Evolutionary conservation across 2,888 invertebrate genomes (phyloP).

Genomic region (Stenchaetothrips biformis): DNA sequence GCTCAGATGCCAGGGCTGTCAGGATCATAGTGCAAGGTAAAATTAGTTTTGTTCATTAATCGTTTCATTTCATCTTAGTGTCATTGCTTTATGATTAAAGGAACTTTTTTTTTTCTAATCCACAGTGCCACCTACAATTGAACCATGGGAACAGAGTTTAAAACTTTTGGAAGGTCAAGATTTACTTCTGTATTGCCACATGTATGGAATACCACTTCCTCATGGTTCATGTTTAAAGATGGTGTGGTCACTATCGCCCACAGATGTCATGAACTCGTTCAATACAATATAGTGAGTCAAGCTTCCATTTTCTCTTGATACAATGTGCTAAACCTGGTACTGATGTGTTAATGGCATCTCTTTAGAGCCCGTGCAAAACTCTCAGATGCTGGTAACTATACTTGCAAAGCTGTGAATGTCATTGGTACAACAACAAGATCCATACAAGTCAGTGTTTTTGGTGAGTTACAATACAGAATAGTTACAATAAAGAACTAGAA

Average conservation of each 20-base stretch:
- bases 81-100: not conserved
- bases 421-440: not conserved
- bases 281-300: too few relatives aligned
- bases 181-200: not conserved
- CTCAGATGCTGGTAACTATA: not conserved
- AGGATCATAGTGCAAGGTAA: not conserved
- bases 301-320: too few relatives aligned
- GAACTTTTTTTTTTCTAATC: not conserved
- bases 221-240: not conserved
- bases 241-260: not conserved
- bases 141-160: not conserved
- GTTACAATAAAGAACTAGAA: not conserved
- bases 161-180: not conserved
- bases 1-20: constrained; percentile 33
- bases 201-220: not conserved
- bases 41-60: too few relatives aligned
- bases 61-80: not conserved
- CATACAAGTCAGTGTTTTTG: not conserved
- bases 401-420: not conserved
- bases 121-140: not conserved
- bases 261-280: too few relatives aligned
- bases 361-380: not conserved
- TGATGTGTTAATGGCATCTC: not conserved
- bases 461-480: not conserved
- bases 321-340: not conserved